Evolutionary conservation across 2,888 invertebrate genomes (phyloP), one percentile per base, ranked within the genome.

Genomic region (Halictus quadricinctus): DNA sequence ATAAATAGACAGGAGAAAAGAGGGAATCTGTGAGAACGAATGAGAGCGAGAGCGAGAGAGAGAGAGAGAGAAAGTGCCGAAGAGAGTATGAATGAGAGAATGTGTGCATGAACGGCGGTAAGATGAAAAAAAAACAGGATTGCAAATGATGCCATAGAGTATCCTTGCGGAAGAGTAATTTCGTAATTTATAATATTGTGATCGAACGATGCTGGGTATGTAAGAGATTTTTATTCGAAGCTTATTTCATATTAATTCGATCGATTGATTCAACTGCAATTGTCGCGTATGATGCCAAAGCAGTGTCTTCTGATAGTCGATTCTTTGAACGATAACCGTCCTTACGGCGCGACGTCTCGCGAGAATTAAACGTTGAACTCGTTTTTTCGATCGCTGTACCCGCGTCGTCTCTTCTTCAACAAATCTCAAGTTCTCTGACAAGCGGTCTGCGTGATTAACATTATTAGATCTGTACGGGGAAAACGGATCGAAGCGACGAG

Each of bases 261-360:
- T 70, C 21, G 58, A 80, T 81, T 58, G 43, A 69, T n/a, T 69
- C 12, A 69, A 41, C 36, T 69, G 69, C 41, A 69, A 54, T 54
- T 41, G 43, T 43, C 69, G 69, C 43, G 69, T 64, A 41, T 43
- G 69, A 41, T 69, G 69, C 48, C 12, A 18, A n/a, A 15, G 21
- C 48, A 69, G 25, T 36, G 46, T 72, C 48, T 60, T 77, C 43
- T 76, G 48, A 41, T n/a, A 69, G 43, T 43, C 36, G 76, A 21
- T 82, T 83, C 21, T 69, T 43, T n/a, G 48, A 83, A 73, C 58
- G 29, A 74, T 72, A 83, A 83, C 83, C 83, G 83, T 84, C 83
- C 83, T 76, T 77, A 81, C n/a, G 29, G 25, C 74, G 70, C 36
- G n/a, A 48, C 75, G 60, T 43, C 50, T 25, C 75, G 69, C 64